A percentile compares a stretch with the other conserved stretches of the same genome.
phyloP scores from a whole-genome alignment of 2,113 vertebrate genomes.

The Centropus bengalensis region DNA sequence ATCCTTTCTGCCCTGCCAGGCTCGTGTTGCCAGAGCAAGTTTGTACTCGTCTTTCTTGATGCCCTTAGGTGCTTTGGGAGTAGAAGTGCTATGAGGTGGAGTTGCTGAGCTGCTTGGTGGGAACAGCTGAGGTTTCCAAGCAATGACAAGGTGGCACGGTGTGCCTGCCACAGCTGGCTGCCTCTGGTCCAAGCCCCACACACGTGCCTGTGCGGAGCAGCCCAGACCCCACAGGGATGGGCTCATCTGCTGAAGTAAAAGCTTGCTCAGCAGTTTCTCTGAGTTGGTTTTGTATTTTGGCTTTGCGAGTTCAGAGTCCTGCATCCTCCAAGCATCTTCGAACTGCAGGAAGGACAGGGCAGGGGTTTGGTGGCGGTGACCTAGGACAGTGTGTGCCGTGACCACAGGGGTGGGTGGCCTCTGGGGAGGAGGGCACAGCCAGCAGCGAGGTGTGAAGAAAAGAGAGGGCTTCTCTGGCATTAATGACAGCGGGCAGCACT shows the following conservation, averaged over 20 bases:
- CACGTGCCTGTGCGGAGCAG: fast-evolving
- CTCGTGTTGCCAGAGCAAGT: fast-evolving
- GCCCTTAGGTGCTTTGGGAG: neutral
- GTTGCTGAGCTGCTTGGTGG: neutral
- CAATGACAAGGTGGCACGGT: fast-evolving
- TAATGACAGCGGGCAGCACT: conserved; percentile 50
- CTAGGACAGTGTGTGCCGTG: fast-evolving
- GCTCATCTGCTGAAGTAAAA: neutral
- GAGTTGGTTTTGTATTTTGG: neutral
- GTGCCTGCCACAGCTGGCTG: neutral
- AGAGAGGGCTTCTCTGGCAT: neutral
- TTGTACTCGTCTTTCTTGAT: fast-evolving
- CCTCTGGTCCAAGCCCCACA: fast-evolving
- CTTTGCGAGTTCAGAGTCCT: fast-evolving
- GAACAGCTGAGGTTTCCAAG: neutral
- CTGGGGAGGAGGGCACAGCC: neutral
- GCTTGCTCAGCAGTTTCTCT: fast-evolving
- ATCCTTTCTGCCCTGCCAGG: neutral
- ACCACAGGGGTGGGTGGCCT: neutral
- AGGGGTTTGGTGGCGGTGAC: neutral
- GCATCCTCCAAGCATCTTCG: neutral
- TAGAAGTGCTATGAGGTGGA: neutral
- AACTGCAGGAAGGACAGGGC: fast-evolving
- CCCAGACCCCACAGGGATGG: neutral
- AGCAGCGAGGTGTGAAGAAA: conserved; percentile 46